Base-by-base conservation (phyloP, 1,140 invertebrate species). In the Diploscapter pachys region DNA sequence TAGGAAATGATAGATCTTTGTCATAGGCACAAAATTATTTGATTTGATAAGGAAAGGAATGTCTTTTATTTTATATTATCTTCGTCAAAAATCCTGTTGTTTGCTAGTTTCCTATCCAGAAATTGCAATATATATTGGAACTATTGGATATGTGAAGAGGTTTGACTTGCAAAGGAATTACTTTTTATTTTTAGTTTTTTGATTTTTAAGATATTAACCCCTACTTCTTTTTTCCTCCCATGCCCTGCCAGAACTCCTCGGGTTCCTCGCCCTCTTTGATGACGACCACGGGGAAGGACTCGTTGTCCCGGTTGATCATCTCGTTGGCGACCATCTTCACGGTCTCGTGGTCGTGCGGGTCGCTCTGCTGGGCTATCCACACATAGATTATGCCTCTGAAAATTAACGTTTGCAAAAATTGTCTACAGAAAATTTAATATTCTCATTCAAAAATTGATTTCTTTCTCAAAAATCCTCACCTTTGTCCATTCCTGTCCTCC, bases 221-320 rank as follows among this genome's bases (percentile, higher is more conserved):
- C 31, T 31, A 31, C 54, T 91, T 90, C 86, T 96, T 97, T 78
- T 91, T 91, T 0, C 94, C 95, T 71, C 93, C 94, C 8, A 99
- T 88, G 49, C 91, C 94, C 62, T 96, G 91, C 96, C 96, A 99
- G 89, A 99, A 99, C 85, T 98, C 97, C 83, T 98, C 94, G 3
- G 96, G 95, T 87, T 99, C 97, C 85, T 96, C 93, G 53, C 96
- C 95, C 89, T 99, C 96, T 80, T 92, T 93, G 63, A 99, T 87
- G 11, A 94, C 90, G 89, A 92, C 88, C 63, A 94, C 68, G 6
- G 77, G 63, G 63, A 83, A 86, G 8, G 59, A 49, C 9, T 84
- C 74, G 48, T 76, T 69, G 11, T 81, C 80, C n/a, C 72, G 64
- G 69, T 82, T 81, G 50, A 85, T 75, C n/a, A 85, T 59, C 55